Evolutionary conservation across 2,113 vertebrate genomes (phyloP), one percentile per base, ranked within the genome.

Genomic region (Ailurus styani): DNA sequence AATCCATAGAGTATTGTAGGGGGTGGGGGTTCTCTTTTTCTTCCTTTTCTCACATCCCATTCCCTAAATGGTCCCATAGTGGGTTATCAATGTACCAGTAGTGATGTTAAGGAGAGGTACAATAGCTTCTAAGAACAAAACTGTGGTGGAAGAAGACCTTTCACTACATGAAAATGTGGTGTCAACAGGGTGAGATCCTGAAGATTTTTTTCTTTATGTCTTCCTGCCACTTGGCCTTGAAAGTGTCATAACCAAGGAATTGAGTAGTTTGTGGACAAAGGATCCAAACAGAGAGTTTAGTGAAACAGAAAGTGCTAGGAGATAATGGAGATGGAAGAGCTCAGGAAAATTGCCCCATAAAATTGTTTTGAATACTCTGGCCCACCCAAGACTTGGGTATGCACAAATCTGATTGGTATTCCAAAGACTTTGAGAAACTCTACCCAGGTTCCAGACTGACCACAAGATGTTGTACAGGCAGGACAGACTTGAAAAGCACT

Each of bases 1-100:
- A 86, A 10, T 1, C 4, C 2, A 9, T 11, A 20, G 40, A 11
- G 15, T 15, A 0, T 29, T 15, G 29, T 64, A n/a, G 34, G 4
- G 34, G 18, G 1, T 68, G 66, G 15, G 4, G 10, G n/a, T 52
- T 23, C 10, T 68, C 14, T 60, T 73, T 60, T 70, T 50, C 62
- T 91, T 42, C 8, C 9, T 79, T 45, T 7, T 62, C 10, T 57
- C 29, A 55, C 7, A n/a, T 20, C 31, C 21, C 54, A 47, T 20
- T 45, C 40, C 21, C 0, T 3, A 31, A 75, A 3, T 25, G 29
- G 37, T 54, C 27, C 50, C 34, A 12, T 7, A 82, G 29, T 50
- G 34, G 34, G 31, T 47, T 50, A n/a, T 70, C 29, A 70, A 8
- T n/a, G 4, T 50, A 18, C 54, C 34, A 75, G 17, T 11, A 1